A percentile compares a stretch with the other conserved stretches of the same genome.
Evolutionary conservation across 2,888 invertebrate genomes (phyloP).

Genomic region (Aproaerema taeniolella): DNA sequence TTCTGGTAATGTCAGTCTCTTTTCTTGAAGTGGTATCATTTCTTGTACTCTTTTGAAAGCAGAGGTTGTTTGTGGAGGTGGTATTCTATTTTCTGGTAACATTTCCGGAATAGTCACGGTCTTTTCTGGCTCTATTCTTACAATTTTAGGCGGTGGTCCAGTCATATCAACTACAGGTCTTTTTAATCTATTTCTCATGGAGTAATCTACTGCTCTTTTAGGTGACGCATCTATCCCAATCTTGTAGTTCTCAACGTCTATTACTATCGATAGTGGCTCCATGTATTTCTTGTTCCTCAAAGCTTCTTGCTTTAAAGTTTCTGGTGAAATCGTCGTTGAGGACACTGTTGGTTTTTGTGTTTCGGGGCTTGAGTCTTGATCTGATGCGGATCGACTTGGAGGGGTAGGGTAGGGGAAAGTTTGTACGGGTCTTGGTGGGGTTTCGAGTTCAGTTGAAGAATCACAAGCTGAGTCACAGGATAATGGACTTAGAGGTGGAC

Average conservation of each 20-base stretch:
- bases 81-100: constrained; percentile 14
- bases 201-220: constrained; percentile 67
- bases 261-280: constrained; percentile 68
- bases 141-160: constrained; percentile 50
- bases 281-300: constrained; percentile 53
- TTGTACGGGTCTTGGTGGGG: constrained; percentile 67
- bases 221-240: constrained; percentile 69
- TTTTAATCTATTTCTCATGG: constrained; percentile 59
- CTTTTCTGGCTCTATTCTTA: constrained; percentile 39
- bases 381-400: constrained; percentile 77
- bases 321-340: constrained; percentile 73
- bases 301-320: constrained; percentile 51
- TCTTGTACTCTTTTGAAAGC: constrained; percentile 30
- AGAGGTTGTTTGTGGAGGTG: constrained; percentile 21
- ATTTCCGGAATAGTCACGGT: constrained; percentile 22
- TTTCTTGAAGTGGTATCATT: constrained; percentile 31
- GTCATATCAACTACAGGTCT: constrained; percentile 44
- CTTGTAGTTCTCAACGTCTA: constrained; percentile 69
- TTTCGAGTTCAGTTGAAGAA: constrained; percentile 72
- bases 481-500: constrained; percentile 84
- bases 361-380: constrained; percentile 70
- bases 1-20: constrained; percentile 47
- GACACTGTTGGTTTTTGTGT: constrained; percentile 71
- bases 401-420: constrained; percentile 75
- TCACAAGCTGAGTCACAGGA: constrained; percentile 84